These are phyloP conservation scores for Vimba vimba DNA, from an alignment of 2,113 vertebrate species.

Conservation along the genomic window DNA sequence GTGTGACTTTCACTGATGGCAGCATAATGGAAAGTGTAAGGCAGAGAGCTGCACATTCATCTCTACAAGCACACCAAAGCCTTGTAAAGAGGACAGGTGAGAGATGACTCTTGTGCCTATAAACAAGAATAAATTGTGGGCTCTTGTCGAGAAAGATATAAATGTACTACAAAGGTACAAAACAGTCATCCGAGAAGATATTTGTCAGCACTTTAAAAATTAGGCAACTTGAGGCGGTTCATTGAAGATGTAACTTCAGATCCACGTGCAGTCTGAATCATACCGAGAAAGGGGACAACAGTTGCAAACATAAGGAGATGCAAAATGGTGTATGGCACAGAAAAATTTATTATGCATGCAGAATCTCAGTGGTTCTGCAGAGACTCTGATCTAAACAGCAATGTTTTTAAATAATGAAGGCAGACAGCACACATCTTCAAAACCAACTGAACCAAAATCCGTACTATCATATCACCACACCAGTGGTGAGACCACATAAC, in stretches of 20 bases:
- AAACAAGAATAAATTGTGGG: slow-evolving; percentile 29
- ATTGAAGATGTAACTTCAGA: not conserved
- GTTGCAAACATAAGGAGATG: slow-evolving; percentile 1
- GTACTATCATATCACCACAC: not conserved
- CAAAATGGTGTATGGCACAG: not conserved
- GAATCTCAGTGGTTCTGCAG: slow-evolving; percentile 26
- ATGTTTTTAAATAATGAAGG: slow-evolving; percentile 59
- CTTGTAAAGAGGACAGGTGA: not conserved
- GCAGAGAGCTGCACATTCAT: not conserved
- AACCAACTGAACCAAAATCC: not conserved
- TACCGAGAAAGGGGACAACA: not conserved
- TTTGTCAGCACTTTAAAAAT: not conserved
- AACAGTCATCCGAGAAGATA: not conserved
- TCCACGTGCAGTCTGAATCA: not conserved
- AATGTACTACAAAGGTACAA: slow-evolving; percentile 33
- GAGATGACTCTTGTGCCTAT: slow-evolving; percentile 16
- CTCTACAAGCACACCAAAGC: not conserved
- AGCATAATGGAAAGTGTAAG: slow-evolving; percentile 37
- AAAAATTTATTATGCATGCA: slow-evolving; percentile 27
- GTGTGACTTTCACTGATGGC: slow-evolving; percentile 40
- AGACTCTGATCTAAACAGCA: slow-evolving; percentile 44
- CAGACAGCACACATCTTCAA: slow-evolving; percentile 45
- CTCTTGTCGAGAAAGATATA: slow-evolving; percentile 6
- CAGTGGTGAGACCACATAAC: not conserved
- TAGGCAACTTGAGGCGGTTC: not conserved